Conservation (phyloP, 2,888 invertebrate genomes). For the Hyposoter didymator region DNA sequence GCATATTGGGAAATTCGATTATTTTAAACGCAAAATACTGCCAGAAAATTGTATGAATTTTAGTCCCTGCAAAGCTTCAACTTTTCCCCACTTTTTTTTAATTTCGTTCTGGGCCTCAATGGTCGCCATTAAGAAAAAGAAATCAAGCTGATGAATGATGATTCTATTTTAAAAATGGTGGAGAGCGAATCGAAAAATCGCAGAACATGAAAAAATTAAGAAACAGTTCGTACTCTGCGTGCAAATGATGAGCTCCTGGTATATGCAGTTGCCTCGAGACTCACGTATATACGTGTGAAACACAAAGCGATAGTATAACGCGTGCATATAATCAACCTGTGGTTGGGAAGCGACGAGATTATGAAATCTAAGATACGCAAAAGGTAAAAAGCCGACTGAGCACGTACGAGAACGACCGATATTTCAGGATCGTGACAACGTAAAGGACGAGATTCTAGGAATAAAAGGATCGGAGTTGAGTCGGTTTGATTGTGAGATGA, state of each 20-base stretch:
- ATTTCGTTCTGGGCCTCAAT: too few species aligned
- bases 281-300: background rate
- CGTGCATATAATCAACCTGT: slow-evolving; percentile 70
- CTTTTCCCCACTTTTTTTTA: background rate
- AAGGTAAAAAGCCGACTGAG: slow-evolving; percentile 19
- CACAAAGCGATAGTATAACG: background rate
- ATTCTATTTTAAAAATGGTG: too few species aligned
- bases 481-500: slow-evolving; percentile 4
- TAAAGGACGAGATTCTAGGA: background rate
- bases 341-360: slow-evolving; percentile 70
- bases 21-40: background rate
- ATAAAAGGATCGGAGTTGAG: slow-evolving; percentile 46
- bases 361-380: slow-evolving; percentile 67
- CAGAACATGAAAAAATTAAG: background rate
- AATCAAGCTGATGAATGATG: too few species aligned
- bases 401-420: background rate
- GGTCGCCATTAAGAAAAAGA: too few species aligned
- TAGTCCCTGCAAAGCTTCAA: background rate
- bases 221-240: background rate
- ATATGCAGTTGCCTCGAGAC: background rate
- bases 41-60: background rate
- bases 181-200: background rate
- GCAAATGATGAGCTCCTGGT: background rate
- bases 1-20: background rate
- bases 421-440: background rate